phyloP scores from a whole-genome alignment of 2,888 invertebrate genomes.

The Globia sparganii region DNA sequence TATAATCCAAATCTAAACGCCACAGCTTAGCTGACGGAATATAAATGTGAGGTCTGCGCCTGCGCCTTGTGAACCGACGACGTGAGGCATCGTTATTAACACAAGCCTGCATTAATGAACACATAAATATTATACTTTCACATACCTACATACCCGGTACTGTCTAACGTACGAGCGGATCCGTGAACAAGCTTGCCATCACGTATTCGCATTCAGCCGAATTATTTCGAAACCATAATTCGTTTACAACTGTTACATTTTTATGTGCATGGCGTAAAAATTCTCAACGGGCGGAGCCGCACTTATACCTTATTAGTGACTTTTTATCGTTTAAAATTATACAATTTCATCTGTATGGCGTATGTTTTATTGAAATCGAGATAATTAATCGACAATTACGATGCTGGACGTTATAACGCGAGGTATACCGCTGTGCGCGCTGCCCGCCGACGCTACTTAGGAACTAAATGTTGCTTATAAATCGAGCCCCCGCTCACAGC shows the following conservation, averaged over 20 bases:
- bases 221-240: conserved; percentile 79
- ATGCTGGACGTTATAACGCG: conserved; percentile 86
- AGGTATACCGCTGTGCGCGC: conserved; percentile 86
- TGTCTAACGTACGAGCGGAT: conserved; percentile 48
- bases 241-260: conserved; percentile 79
- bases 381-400: conserved; percentile 90
- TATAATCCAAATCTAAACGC: conserved; percentile 90
- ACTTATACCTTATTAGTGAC: conserved; percentile 86
- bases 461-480: conserved; percentile 82
- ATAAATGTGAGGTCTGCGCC: conserved; percentile 84
- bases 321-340: conserved; percentile 86
- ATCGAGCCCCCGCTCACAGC: conserved; percentile 76
- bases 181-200: conserved; percentile 66
- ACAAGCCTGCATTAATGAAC: conserved; percentile 87
- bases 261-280: conserved; percentile 80
- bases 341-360: conserved; percentile 87
- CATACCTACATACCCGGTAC: conserved; percentile 66
- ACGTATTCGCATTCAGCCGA: conserved; percentile 77
- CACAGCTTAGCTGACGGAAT: conserved; percentile 85
- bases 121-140: conserved; percentile 85
- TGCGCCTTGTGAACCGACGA: conserved; percentile 88
- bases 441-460: conserved; percentile 78
- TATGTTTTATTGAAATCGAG: conserved; percentile 89
- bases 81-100: conserved; percentile 89
- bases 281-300: conserved; percentile 78